Evolutionary conservation across 1,140 invertebrate species (phyloP).

Genomic region (Drosophila nannoptera): DNA sequence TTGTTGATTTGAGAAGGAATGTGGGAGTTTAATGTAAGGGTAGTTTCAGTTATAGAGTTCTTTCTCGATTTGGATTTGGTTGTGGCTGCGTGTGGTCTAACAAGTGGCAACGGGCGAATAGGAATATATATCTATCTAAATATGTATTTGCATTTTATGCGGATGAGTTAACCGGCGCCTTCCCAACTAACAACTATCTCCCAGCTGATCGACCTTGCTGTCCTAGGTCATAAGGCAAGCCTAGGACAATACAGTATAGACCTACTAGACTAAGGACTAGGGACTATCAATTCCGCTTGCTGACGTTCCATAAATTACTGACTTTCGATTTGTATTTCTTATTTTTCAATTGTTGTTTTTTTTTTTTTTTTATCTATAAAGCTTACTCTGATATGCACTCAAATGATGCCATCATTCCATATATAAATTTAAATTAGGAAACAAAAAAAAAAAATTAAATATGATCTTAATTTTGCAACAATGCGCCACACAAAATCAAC

Average conservation of each 20-base stretch:
- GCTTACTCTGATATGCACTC: constrained; percentile 60
- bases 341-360: constrained; percentile 4
- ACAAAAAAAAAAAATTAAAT: constrained; percentile 6
- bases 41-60: constrained; percentile 23
- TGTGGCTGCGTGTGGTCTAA: constrained; percentile 48
- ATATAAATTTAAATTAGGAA: constrained; percentile 14
- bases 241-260: background rate
- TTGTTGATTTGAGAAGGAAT: constrained; percentile 16
- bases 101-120: constrained; percentile 39
- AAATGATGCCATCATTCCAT: constrained; percentile 69
- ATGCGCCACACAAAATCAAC: constrained; percentile 59
- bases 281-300: constrained; percentile 30
- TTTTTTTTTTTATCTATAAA: constrained; percentile 16
- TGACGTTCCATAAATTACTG: constrained; percentile 45
- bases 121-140: background rate
- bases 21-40: constrained; percentile 31
- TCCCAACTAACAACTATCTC: constrained; percentile 8
- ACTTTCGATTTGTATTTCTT: constrained; percentile 27
- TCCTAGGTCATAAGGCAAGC: too few species aligned
- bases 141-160: constrained; percentile 22
- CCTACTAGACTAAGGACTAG: constrained; percentile 15
- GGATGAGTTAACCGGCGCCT: constrained; percentile 46
- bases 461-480: constrained; percentile 45
- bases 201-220: background rate
- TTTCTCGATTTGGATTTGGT: constrained; percentile 22